Percentiles rank a stretch among this genome's conserved stretches.
These are phyloP conservation scores for Trypoxylon attenuatum DNA, from an alignment of 2,888 invertebrate genomes.

Conservation along the genomic window DNA sequence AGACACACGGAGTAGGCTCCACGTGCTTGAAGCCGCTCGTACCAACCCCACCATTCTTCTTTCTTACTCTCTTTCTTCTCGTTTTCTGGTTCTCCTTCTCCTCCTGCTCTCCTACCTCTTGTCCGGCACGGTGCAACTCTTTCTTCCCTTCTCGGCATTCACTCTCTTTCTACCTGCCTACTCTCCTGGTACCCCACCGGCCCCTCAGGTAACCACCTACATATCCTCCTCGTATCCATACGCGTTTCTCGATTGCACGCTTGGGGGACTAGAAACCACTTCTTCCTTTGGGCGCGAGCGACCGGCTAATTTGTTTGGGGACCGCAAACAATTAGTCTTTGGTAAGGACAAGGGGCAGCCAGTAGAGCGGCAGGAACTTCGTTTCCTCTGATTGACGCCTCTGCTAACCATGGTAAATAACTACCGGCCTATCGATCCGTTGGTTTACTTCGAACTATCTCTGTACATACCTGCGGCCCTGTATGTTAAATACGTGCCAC, in stretches of 20 bases:
- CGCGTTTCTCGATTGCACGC: constrained; percentile 26
- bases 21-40: constrained; percentile 68
- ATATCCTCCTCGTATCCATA: constrained; percentile 40
- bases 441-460: too few species aligned
- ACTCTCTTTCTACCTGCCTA: constrained; percentile 43
- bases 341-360: neutral
- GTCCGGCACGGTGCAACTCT: constrained; percentile 21
- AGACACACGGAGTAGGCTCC: constrained; percentile 60
- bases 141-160: constrained; percentile 37
- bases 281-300: neutral
- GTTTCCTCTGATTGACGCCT: too few species aligned
- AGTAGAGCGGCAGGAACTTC: too few species aligned
- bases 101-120: constrained; percentile 17
- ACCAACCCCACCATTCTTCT: constrained; percentile 61
- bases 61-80: constrained; percentile 43
- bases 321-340: neutral
- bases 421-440: too few species aligned
- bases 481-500: too few species aligned
- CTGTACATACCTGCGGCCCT: too few species aligned
- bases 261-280: constrained; percentile 10
- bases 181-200: constrained; percentile 49
- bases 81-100: constrained; percentile 40
- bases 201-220: constrained; percentile 53
- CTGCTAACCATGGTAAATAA: too few species aligned
- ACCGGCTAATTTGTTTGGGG: neutral